phyloP scores from a whole-genome alignment of 2,113 vertebrate genomes.

The Dipodomys ordii region DNA sequence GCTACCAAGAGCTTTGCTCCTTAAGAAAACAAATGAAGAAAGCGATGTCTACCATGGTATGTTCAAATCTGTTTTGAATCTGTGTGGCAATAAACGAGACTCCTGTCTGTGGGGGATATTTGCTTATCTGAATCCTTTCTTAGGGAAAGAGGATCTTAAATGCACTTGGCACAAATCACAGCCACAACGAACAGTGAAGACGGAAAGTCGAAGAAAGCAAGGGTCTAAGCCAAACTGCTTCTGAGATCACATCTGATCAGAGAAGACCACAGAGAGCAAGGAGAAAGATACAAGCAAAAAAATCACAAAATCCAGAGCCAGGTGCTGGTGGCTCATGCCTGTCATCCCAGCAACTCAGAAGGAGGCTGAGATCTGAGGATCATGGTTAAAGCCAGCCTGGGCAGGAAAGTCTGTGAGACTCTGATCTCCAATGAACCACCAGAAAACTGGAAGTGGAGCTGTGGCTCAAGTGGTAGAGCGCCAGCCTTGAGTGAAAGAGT shows the following conservation, averaged over 20 bases:
- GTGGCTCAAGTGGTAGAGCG: too few species aligned
- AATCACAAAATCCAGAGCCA: too few species aligned
- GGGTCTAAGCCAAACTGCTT: not conserved
- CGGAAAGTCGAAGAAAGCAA: constrained; percentile 16
- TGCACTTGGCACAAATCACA: not conserved
- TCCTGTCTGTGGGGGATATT: not conserved
- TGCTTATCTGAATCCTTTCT: not conserved
- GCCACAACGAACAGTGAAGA: not conserved
- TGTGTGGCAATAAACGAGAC: not conserved
- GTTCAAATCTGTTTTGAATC: not conserved
- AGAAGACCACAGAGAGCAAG: not conserved
- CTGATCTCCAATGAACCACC: too few species aligned
- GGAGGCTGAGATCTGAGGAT: too few species aligned
- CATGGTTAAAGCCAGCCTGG: too few species aligned
- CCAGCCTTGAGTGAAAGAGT: too few species aligned
- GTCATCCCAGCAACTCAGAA: too few species aligned
- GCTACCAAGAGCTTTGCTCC: not conserved
- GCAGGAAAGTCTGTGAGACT: too few species aligned
- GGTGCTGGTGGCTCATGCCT: too few species aligned
- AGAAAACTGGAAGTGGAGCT: too few species aligned
- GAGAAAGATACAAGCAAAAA: not conserved
- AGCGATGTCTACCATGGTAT: not conserved
- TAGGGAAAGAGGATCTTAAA: not conserved
- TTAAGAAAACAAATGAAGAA: not conserved
- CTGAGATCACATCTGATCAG: not conserved